A percentile compares a stretch with the other conserved stretches of the same genome.
phyloP scores from a whole-genome alignment of 2,797 vertebrate genomes.

The Rhabdophis nuchalis region DNA sequence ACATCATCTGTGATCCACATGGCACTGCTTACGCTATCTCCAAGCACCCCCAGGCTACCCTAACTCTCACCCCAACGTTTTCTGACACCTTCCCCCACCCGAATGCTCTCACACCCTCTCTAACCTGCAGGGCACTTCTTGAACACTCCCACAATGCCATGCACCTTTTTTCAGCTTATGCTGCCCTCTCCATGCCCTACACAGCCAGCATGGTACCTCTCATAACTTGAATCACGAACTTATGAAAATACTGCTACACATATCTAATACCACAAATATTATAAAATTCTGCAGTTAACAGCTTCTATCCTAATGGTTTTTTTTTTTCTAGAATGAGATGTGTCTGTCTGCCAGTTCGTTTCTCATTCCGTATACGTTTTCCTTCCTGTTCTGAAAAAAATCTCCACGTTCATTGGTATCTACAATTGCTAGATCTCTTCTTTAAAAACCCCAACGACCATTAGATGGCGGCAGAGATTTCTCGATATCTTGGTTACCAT shows the following conservation, averaged over 20 bases:
- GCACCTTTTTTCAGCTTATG: neutral
- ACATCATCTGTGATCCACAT: neutral
- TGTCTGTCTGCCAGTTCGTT: neutral
- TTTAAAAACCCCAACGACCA: neutral
- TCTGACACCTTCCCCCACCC: neutral
- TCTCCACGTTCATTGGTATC: neutral
- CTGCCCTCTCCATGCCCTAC: too few relatives aligned
- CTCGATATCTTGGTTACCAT: neutral
- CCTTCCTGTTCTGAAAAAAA: neutral
- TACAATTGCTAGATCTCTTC: neutral
- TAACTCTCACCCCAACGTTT: too few relatives aligned
- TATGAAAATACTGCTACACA: neutral
- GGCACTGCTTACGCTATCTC: neutral
- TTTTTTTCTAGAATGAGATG: neutral
- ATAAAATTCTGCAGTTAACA: neutral
- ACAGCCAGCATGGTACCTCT: neutral
- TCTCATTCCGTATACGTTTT: conserved; percentile 4
- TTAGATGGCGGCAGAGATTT: neutral
- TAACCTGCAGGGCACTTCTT: neutral
- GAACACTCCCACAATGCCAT: neutral
- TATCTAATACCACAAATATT: neutral
- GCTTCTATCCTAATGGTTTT: neutral
- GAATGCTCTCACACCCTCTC: neutral
- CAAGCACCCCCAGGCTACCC: neutral
- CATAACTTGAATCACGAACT: fast-evolving